Percentiles rank a stretch among this genome's conserved stretches.
Conservation (phyloP, 2,113 vertebrate genomes). For the Pleuronectes platessa region DNA sequence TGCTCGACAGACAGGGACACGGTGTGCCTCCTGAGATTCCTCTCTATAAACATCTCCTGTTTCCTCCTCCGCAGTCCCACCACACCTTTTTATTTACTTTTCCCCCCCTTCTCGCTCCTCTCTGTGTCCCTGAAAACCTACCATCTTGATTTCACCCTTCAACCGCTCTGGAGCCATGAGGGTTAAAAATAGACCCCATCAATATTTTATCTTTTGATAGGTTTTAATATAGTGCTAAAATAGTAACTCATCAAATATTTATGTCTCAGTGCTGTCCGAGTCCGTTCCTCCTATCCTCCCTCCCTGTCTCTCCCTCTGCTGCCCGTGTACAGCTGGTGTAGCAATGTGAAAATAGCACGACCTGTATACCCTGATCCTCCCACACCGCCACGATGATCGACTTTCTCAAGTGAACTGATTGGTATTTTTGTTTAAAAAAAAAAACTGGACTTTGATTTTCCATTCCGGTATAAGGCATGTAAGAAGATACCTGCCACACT, state of each 20-base stretch:
- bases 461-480: conserved; percentile 2
- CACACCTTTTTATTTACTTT: conserved; percentile 16
- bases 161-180: conserved; percentile 47
- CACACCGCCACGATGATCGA: conserved; percentile 20
- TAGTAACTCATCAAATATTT: conserved; percentile 82
- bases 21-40: conserved; percentile 28
- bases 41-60: conserved; percentile 25
- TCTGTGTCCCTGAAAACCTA: conserved; percentile 18
- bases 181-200: conserved; percentile 78
- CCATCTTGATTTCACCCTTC: conserved; percentile 62
- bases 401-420: neutral
- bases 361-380: conserved; percentile 20
- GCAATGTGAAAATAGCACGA: conserved; percentile 48
- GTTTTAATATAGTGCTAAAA: conserved; percentile 80
- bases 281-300: conserved; percentile 26
- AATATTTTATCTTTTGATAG: conserved; percentile 79
- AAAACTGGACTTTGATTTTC: conserved; percentile 6
- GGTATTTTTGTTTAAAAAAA: conserved; percentile 15
- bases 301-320: neutral
- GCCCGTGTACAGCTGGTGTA: conserved; percentile 32
- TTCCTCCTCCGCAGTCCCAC: conserved; percentile 36
- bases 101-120: neutral
- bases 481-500: conserved; percentile 35
- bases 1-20: conserved; percentile 24
- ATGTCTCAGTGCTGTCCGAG: conserved; percentile 64